These are phyloP conservation scores for Channallabes apus DNA, from an alignment of 2,797 vertebrate genomes.

Conservation along the genomic window DNA sequence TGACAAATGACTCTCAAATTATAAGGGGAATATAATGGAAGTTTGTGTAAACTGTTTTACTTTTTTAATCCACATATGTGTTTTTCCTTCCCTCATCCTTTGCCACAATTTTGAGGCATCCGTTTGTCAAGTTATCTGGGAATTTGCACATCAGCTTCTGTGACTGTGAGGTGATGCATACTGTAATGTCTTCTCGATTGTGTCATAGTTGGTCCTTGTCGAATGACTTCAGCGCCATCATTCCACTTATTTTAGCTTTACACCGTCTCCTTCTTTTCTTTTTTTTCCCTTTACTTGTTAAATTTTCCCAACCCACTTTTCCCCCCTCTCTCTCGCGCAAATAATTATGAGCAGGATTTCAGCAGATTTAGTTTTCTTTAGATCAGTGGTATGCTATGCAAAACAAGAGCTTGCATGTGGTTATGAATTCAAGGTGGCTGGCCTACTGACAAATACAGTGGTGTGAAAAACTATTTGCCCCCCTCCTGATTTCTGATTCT, in stretches of 20 bases:
- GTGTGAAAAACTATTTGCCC: too few relatives aligned
- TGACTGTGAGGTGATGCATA: too few relatives aligned
- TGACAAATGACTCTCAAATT: conserved; percentile 64
- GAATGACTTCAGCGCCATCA: too few relatives aligned
- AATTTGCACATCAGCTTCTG: too few relatives aligned
- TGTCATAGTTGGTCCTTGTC: too few relatives aligned
- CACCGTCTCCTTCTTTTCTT: neutral
- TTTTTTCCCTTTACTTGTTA: neutral
- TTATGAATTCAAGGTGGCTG: neutral
- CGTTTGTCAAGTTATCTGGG: neutral
- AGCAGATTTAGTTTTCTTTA: neutral
- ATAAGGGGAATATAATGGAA: conserved; percentile 52
- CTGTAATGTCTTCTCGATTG: too few relatives aligned
- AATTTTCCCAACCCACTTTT: neutral
- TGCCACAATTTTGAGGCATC: neutral
- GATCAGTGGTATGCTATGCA: neutral
- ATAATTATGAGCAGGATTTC: conserved; percentile 10
- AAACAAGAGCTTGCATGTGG: neutral
- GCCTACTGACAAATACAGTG: neutral
- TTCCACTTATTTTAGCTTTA: too few relatives aligned
- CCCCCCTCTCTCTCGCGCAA: neutral
- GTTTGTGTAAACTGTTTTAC: conserved; percentile 47
- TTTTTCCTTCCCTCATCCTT: conserved; percentile 12
- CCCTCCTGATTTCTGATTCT: too few relatives aligned
- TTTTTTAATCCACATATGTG: conserved; percentile 22